Base-by-base conservation (phyloP, 2,888 invertebrate species). In the Acheta domesticus region DNA sequence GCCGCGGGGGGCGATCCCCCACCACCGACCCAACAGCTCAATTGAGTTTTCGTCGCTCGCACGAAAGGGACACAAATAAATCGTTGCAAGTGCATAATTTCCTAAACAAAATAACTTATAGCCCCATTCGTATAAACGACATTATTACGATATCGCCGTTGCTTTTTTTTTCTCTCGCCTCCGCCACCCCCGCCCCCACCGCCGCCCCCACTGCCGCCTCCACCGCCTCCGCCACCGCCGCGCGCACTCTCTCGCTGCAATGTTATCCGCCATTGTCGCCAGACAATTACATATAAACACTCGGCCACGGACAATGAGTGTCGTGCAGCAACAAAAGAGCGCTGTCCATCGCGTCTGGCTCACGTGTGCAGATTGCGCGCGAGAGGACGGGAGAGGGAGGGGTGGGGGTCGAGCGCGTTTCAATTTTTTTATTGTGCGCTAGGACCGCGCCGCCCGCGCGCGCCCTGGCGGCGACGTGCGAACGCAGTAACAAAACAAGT, bases 61-160 rank as follows among this genome's bases (percentile, higher is more conserved):
- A 5, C 36, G 36, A 36, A 36, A 36, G 36, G 36, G 36, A 36
- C 36, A 36, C 36, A 36, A 36, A 36, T 62, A 14, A 62, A 62
- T 62, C n/a, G 62, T 62, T 14, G n/a, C 62, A 62, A 62, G 62
- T 62, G 62, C n/a, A 62, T 62, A n/a, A 62, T 62, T 19, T 62
- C 62, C 62, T 62, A n/a, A n/a, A 62, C 62, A 62, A 62, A 62
- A 62, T 62, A 62, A 62, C 62, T n/a, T 62, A 62, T n/a, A 62
- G 62, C n/a, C n/a, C 14, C 62, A 62, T 62, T 62, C 62, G 62
- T 19, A 62, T 62, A 62, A 62, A 62, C 62, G n/a, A 14, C 62
- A 62, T 62, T 62, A 62, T 62, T 62, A 62, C n/a, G 14, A n/a
- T 19, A 62, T 62, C 62, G 62, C 14, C 62, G 62, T 19, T 62